Evolutionary conservation across 1,140 invertebrate genomes (phyloP).

Genomic region (Paralvinella palmiformis): DNA sequence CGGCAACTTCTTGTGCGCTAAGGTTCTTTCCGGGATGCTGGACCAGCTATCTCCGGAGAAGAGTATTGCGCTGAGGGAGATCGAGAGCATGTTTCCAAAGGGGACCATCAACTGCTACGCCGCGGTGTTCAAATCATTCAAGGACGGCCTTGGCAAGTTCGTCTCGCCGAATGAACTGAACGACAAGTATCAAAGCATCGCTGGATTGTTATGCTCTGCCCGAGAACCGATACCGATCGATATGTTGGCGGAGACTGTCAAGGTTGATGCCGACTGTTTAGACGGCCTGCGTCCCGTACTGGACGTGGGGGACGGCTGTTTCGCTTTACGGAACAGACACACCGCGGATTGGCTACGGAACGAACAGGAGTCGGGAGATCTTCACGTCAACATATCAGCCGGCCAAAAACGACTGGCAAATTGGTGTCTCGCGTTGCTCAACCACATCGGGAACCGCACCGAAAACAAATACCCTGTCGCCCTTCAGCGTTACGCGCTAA

Average conservation of each 20-base stretch:
- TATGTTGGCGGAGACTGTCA: neutral
- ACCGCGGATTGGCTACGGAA: slow-evolving; percentile 10
- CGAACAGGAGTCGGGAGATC: slow-evolving; percentile 2
- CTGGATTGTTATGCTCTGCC: neutral
- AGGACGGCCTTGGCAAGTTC: neutral
- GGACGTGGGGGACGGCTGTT: neutral
- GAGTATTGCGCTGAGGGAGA: slow-evolving; percentile 11
- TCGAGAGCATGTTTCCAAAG: slow-evolving; percentile 5
- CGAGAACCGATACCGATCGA: neutral
- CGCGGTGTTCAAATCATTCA: neutral
- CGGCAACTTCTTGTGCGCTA: slow-evolving; percentile 10
- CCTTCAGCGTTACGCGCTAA: slow-evolving; percentile 12
- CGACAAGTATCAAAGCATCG: neutral
- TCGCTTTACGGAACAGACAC: slow-evolving; percentile 3
- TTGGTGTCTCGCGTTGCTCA: neutral
- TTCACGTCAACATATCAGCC: neutral
- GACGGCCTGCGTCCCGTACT: neutral
- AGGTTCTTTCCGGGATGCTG: neutral
- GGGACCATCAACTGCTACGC: neutral
- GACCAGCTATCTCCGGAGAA: neutral
- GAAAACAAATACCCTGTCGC: neutral
- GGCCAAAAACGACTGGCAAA: neutral
- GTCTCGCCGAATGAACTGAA: neutral
- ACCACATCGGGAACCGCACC: neutral
- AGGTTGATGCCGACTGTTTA: neutral